Conservation (phyloP, 1,140 invertebrate species). For the Cyrtorhinus lividipennis region DNA sequence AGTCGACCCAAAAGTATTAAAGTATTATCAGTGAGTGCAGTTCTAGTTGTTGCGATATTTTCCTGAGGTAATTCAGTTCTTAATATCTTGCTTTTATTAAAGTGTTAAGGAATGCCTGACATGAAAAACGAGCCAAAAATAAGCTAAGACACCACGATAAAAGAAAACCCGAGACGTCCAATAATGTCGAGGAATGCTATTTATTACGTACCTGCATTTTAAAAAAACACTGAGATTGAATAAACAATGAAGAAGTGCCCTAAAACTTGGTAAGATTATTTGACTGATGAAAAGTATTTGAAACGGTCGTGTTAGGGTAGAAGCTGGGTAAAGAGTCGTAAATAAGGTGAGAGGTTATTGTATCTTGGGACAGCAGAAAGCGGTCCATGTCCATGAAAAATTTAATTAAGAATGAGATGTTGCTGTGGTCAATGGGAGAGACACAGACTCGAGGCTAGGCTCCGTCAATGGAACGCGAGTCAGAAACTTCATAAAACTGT, state of each 20-base stretch:
- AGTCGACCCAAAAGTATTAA: no score
- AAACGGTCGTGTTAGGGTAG: background rate
- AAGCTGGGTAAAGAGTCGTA: background rate
- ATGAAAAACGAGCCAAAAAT: background rate
- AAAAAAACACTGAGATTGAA: background rate
- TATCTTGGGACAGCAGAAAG: background rate
- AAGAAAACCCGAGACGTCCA: background rate
- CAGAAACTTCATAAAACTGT: conserved; percentile 2
- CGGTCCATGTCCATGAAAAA: background rate
- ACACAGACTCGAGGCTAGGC: background rate
- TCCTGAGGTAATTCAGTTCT: background rate
- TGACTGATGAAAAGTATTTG: background rate
- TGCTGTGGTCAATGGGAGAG: background rate
- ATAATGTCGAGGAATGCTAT: background rate
- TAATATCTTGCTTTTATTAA: background rate
- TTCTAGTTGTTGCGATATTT: no score
- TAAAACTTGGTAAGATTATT: background rate
- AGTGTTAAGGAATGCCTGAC: background rate
- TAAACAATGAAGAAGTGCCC: background rate
- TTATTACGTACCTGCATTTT: background rate
- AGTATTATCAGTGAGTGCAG: background rate
- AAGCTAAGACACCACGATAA: background rate
- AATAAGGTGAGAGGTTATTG: conserved; percentile 8
- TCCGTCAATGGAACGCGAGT: background rate
- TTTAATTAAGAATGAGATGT: conserved; percentile 10